Evolutionary conservation across 2,113 vertebrate species (phyloP).

Genomic region (Epinephelus moara): DNA sequence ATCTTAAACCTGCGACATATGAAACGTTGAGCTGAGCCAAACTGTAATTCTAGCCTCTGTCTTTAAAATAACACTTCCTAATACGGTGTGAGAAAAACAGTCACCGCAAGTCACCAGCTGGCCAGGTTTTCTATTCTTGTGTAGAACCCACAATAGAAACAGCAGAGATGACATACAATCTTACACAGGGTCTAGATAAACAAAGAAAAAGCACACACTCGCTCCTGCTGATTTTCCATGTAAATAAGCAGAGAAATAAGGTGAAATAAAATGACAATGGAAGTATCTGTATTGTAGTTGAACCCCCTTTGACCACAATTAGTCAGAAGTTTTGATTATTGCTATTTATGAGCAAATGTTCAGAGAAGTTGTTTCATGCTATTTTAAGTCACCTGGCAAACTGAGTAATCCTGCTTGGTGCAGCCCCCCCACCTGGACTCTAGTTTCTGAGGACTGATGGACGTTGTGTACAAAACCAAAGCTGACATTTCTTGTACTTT

Average conservation of each 20-base stretch:
- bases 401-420: no score
- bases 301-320: no score
- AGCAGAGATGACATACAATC: not conserved
- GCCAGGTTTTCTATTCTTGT: conserved; percentile 56
- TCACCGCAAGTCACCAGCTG: conserved; percentile 35
- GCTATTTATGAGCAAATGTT: no score
- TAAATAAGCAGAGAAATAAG: not conserved
- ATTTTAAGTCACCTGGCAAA: no score
- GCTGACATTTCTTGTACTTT: no score
- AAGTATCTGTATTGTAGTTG: no score
- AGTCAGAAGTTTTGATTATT: no score
- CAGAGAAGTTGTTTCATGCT: no score
- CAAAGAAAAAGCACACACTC: not conserved
- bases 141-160: conserved; percentile 43
- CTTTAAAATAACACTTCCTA: conserved; percentile 58
- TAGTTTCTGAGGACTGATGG: no score
- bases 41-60: conserved; percentile 25
- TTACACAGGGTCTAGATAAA: not conserved
- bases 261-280: not conserved
- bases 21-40: not conserved
- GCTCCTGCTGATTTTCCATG: no score
- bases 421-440: no score
- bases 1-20: not conserved
- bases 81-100: conserved; percentile 41
- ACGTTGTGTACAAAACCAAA: no score